Percentiles rank a stretch among this genome's conserved stretches.
Conservation (phyloP, 2,888 invertebrate genomes). For the Drosophila nigricruria region DNA sequence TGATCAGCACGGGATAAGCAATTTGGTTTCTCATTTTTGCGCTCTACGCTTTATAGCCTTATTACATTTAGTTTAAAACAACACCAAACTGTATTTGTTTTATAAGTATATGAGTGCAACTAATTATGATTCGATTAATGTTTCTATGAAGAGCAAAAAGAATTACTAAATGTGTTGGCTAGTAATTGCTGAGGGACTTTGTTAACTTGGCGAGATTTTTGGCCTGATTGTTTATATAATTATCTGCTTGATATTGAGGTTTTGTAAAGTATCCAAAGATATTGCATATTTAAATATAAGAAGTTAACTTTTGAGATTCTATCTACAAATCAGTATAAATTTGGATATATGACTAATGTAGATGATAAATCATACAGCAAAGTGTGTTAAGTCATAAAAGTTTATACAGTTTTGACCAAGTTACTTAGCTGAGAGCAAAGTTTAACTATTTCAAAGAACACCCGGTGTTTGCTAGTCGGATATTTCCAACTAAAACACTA, state of each 20-base stretch:
- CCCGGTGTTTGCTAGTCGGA: not conserved
- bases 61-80: slow-evolving; percentile 5
- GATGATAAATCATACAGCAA: too few relatives aligned
- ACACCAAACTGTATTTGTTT: not conserved
- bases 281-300: too few relatives aligned
- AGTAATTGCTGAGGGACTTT: not conserved
- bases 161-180: not conserved
- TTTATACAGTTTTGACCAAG: not conserved
- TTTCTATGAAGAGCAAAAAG: too few relatives aligned
- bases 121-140: not conserved
- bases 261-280: too few relatives aligned
- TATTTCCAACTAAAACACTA: not conserved
- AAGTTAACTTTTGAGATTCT: too few relatives aligned
- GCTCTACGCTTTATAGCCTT: not conserved
- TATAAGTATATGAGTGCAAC: not conserved
- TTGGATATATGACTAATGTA: too few relatives aligned
- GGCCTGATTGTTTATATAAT: not conserved
- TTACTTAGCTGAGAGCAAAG: too few relatives aligned
- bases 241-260: not conserved
- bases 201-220: not conserved
- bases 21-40: slow-evolving; percentile 44
- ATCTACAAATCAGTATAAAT: too few relatives aligned
- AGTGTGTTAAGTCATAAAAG: too few relatives aligned
- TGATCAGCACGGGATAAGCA: slow-evolving; percentile 67
- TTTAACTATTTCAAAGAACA: not conserved